phyloP scores from a whole-genome alignment of 2,113 vertebrate species.

The Procavia capensis region DNA sequence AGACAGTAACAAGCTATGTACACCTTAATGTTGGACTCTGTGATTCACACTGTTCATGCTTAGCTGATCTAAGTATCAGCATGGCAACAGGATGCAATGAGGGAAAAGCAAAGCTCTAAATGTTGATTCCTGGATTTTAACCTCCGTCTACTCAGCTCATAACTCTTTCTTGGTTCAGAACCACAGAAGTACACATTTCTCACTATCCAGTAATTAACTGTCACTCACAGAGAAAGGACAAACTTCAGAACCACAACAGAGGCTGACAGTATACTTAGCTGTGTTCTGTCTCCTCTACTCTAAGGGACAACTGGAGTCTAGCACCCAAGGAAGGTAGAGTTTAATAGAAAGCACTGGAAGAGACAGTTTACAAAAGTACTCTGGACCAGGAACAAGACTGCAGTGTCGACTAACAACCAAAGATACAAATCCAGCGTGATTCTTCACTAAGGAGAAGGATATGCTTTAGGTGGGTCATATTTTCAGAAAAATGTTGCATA shows the following conservation, averaged over 20 bases:
- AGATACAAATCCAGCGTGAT: too few species aligned
- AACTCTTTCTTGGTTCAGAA: slow-evolving; percentile 61
- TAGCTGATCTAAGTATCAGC: background rate
- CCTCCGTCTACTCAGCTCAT: background rate
- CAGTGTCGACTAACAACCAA: background rate
- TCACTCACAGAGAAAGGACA: slow-evolving; percentile 55
- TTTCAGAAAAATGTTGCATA: slow-evolving; percentile 5
- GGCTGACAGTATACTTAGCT: slow-evolving; percentile 11
- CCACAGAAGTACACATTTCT: slow-evolving; percentile 32
- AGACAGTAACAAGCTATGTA: slow-evolving; percentile 24
- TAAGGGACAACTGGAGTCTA: slow-evolving; percentile 69
- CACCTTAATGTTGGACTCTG: slow-evolving; percentile 35
- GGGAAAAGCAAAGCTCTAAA: too few species aligned
- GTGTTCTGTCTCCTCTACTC: slow-evolving; percentile 53
- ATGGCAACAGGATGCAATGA: slow-evolving; percentile 10
- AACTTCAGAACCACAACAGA: slow-evolving; percentile 62
- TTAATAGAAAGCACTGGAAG: slow-evolving; percentile 54
- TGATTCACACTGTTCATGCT: slow-evolving; percentile 1
- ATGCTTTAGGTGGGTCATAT: background rate
- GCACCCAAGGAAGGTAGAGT: slow-evolving; percentile 70
- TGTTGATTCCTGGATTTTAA: slow-evolving; percentile 53
- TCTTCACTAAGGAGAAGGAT: background rate
- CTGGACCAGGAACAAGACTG: slow-evolving; percentile 58
- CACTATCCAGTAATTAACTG: slow-evolving; percentile 47
- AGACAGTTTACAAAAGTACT: slow-evolving; percentile 73